A percentile compares a stretch with the other conserved stretches of the same genome.
Evolutionary conservation across 2,888 invertebrate species (phyloP).

Genomic region (Acholoe squamosa): DNA sequence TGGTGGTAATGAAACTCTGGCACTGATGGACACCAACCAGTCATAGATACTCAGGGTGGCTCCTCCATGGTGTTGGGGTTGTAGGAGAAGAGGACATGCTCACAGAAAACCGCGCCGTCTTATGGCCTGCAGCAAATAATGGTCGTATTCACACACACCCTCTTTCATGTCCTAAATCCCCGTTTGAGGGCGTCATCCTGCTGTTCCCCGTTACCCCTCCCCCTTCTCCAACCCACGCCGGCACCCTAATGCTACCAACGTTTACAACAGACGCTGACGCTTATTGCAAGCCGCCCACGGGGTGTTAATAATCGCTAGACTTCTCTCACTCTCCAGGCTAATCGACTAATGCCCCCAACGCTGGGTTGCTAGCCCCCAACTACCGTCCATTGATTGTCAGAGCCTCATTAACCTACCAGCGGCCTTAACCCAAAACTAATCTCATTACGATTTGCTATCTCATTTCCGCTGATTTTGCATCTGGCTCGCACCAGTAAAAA

Average conservation of each 20-base stretch:
- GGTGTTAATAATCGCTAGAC: conserved; percentile 1
- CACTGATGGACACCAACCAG: no score
- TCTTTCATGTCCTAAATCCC: conserved; percentile 20
- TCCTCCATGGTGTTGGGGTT: no score
- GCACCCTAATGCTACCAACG: not conserved
- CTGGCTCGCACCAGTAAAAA: conserved; percentile 26
- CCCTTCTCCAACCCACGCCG: not conserved
- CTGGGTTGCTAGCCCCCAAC: not conserved
- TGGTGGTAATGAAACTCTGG: no score
- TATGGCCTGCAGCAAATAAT: not conserved
- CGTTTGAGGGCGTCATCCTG: not conserved
- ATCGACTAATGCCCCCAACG: not conserved
- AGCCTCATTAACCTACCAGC: not conserved
- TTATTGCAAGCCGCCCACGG: not conserved
- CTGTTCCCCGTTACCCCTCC: not conserved
- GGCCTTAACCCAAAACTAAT: conserved; percentile 6
- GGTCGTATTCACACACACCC: not conserved
- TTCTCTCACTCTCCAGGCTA: not conserved
- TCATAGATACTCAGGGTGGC: no score
- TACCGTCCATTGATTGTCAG: not conserved
- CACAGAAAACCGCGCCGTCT: no score
- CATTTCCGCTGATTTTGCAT: conserved; percentile 31
- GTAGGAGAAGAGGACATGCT: no score
- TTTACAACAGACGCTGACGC: not conserved
- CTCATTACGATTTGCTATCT: conserved; percentile 27